Conservation (phyloP, 2,797 vertebrate species). For the Enteromius fasciolatus region DNA sequence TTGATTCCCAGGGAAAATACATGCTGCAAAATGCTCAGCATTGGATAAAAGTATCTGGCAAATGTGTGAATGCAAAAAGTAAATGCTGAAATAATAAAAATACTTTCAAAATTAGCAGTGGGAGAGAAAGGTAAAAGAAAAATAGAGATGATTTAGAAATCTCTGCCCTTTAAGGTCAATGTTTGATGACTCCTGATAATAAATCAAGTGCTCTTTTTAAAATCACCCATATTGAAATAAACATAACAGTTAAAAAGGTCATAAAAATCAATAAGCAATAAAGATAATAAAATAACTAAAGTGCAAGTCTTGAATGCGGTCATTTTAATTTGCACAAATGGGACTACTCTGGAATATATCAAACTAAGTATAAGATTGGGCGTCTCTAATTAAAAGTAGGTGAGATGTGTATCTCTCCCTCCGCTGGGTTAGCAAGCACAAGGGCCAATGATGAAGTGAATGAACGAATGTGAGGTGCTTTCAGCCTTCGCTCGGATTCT, state of each 20-base stretch:
- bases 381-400: conserved; percentile 6
- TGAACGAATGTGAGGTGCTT: neutral
- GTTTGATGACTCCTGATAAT: neutral
- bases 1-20: neutral
- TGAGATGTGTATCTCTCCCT: neutral
- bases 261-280: conserved; percentile 41
- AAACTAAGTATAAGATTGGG: conserved; percentile 13
- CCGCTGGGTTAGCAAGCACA: neutral
- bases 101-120: neutral
- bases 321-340: conserved; percentile 38
- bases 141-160: neutral
- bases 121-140: neutral
- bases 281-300: conserved; percentile 16
- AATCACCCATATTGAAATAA: neutral
- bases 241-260: conserved; percentile 21
- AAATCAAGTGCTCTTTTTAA: conserved; percentile 29
- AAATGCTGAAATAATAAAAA: neutral
- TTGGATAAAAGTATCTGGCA: neutral
- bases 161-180: conserved; percentile 5
- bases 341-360: neutral
- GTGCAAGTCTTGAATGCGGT: neutral
- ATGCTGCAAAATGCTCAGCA: neutral
- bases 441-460: neutral
- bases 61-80: neutral
- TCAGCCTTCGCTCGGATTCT: neutral